A percentile compares a stretch with the other conserved stretches of the same genome.
phyloP scores from a whole-genome alignment of 2,113 vertebrate genomes.

The Ascaphus truei region DNA sequence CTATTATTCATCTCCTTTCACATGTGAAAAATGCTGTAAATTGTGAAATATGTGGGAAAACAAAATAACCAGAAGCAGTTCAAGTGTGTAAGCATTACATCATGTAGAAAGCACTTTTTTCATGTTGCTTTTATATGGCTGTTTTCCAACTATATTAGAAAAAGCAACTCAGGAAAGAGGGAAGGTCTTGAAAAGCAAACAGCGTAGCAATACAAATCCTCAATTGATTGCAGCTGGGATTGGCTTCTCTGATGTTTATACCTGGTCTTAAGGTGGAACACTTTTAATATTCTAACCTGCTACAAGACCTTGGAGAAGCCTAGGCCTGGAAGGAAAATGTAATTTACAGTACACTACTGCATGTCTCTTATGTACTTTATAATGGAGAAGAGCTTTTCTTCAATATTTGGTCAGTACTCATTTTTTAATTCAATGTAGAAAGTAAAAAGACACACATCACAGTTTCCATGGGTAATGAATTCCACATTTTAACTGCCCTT shows the following conservation, averaged over 20 bases:
- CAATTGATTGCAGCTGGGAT: background rate
- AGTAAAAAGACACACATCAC: too few species aligned
- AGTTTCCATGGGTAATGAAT: too few species aligned
- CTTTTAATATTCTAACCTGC: too few species aligned
- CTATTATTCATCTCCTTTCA: background rate
- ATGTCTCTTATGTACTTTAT: too few species aligned
- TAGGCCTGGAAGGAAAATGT: too few species aligned
- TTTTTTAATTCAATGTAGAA: too few species aligned
- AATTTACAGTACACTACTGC: too few species aligned
- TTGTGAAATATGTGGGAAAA: background rate
- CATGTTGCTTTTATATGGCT: background rate
- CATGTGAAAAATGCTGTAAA: background rate
- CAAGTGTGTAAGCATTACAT: background rate
- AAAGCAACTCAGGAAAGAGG: background rate
- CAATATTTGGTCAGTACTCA: too few species aligned
- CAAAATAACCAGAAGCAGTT: background rate
- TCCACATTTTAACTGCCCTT: too few species aligned
- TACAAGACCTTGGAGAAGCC: too few species aligned
- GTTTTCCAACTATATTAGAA: background rate
- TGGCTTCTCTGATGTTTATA: background rate
- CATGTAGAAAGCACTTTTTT: background rate
- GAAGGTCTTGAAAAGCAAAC: background rate
- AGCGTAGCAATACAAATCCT: background rate
- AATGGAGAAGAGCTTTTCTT: too few species aligned
- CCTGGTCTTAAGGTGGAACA: background rate